These are phyloP conservation scores for Myoxocephalus aenaeus DNA, from an alignment of 2,797 vertebrate genomes.

Conservation along the genomic window DNA sequence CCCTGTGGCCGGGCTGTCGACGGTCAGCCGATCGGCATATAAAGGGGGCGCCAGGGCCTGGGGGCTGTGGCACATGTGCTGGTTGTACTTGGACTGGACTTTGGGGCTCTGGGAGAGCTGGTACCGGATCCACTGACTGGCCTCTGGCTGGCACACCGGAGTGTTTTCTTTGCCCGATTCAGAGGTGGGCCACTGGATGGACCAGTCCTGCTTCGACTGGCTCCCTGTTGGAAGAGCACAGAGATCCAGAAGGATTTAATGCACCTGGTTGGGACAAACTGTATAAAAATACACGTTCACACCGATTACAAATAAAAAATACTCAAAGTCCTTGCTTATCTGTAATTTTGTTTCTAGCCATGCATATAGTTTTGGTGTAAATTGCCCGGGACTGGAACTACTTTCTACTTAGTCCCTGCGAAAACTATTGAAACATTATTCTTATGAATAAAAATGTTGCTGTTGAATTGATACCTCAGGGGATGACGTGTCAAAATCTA, in stretches of 20 bases:
- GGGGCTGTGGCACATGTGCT: constrained; percentile 89
- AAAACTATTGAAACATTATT: not conserved
- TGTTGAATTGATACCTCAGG: not conserved
- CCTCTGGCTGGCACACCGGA: constrained; percentile 86
- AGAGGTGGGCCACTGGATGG: constrained; percentile 95
- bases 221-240: constrained; percentile 84
- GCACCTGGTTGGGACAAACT: not conserved
- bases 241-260: not conserved
- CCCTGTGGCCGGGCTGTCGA: constrained; percentile 88
- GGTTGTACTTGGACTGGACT: constrained; percentile 89
- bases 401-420: not conserved
- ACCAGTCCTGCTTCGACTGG: constrained; percentile 96
- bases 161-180: constrained; percentile 95
- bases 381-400: not conserved
- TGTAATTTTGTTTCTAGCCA: not conserved
- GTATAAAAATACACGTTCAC: not conserved
- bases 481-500: not conserved
- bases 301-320: not conserved
- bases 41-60: constrained; percentile 80
- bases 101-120: constrained; percentile 93
- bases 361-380: not conserved
- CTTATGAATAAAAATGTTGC: not conserved
- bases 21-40: constrained; percentile 90
- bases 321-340: not conserved
- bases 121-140: constrained; percentile 90